Conservation (phyloP, 1,140 invertebrate genomes). For the Marisa cornuarietis region DNA sequence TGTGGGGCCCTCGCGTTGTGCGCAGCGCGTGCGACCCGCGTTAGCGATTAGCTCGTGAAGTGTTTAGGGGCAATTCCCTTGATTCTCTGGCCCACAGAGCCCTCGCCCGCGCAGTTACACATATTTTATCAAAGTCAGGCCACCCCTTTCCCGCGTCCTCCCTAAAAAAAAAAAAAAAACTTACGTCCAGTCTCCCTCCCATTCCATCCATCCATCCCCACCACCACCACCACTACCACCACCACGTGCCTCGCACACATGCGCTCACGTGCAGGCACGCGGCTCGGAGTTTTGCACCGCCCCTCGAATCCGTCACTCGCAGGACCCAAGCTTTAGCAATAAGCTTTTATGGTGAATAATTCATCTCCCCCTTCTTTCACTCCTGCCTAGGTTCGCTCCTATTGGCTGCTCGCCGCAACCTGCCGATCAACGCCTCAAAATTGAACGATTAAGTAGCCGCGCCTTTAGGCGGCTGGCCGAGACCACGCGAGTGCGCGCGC, state of each 20-base stretch:
- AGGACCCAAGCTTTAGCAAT: not conserved
- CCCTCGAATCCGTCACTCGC: no score
- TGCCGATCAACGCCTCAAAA: not conserved
- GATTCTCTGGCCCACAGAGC: not conserved
- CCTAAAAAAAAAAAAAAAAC: no score
- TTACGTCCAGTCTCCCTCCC: no score
- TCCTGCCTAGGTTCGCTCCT: not conserved
- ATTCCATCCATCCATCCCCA: no score
- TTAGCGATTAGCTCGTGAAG: slow-evolving; percentile 21
- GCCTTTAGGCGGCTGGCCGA: not conserved
- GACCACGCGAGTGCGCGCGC: not conserved
- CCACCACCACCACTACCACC: no score
- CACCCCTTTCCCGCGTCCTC: not conserved
- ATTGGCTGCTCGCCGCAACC: slow-evolving; percentile 6
- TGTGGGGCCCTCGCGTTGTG: not conserved
- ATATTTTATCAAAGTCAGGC: slow-evolving; percentile 12
- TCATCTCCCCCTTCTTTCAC: not conserved
- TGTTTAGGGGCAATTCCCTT: slow-evolving; percentile 8
- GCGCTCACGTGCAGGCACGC: no score
- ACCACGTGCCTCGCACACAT: no score
- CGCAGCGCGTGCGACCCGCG: not conserved
- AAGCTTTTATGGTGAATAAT: slow-evolving; percentile 17
- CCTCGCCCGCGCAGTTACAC: slow-evolving; percentile 5
- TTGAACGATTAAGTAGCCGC: slow-evolving; percentile 13
- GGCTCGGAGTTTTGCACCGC: no score